phyloP scores from a whole-genome alignment of 1,140 invertebrate genomes.

The Drosophila kanapiae region DNA sequence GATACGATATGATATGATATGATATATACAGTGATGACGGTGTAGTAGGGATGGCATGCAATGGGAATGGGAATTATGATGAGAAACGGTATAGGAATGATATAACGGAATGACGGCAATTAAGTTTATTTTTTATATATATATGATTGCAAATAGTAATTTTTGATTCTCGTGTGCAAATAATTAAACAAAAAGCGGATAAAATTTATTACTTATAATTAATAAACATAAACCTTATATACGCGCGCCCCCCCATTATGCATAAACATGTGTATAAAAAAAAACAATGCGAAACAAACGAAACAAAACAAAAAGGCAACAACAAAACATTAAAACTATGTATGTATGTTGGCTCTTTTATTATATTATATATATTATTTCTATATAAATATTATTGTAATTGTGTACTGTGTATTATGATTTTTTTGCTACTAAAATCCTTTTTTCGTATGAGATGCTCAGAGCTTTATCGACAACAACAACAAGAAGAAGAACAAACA shows the following conservation, averaged over 20 bases:
- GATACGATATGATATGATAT: conserved; percentile 50
- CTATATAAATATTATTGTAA: conserved; percentile 54
- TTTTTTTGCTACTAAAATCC: conserved; percentile 56
- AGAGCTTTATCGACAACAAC: conserved; percentile 56
- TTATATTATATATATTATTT: conserved; percentile 65
- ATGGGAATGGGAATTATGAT: conserved; percentile 23
- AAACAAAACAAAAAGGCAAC: conserved; percentile 42
- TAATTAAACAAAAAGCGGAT: conserved; percentile 74
- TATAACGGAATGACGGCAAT: conserved; percentile 66
- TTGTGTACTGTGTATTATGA: conserved; percentile 65
- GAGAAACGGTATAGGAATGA: conserved; percentile 42
- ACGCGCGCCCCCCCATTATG: conserved; percentile 49
- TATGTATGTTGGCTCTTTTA: conserved; percentile 66
- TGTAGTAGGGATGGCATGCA: conserved; percentile 45
- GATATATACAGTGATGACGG: conserved; percentile 41
- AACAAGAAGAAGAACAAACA: conserved; percentile 17
- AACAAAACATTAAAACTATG: conserved; percentile 44
- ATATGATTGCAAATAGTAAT: conserved; percentile 84
- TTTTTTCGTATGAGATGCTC: conserved; percentile 40
- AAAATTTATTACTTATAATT: conserved; percentile 83
- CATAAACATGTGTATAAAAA: conserved; percentile 57
- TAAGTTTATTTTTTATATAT: conserved; percentile 84
- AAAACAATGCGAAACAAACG: conserved; percentile 45
- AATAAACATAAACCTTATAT: conserved; percentile 76
- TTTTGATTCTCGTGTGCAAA: conserved; percentile 82